Percentiles rank a stretch among this genome's conserved stretches.
Conservation (phyloP, 2,113 vertebrate genomes). For the Pelusios castaneus region DNA sequence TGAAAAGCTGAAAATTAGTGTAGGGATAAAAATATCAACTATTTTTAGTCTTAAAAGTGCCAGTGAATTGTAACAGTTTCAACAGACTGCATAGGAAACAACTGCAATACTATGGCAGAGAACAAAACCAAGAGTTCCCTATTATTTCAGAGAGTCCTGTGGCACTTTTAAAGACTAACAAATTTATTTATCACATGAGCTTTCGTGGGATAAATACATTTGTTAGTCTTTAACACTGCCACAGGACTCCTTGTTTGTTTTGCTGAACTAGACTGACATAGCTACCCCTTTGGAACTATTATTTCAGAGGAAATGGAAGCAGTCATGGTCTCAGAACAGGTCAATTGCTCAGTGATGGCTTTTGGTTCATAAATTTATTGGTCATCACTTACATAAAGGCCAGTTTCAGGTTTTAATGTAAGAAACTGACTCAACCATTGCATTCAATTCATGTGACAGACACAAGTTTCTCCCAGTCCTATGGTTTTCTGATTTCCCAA, state of each 20-base stretch:
- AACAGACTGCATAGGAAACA: neutral
- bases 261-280: too few relatives aligned
- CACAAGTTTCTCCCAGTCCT: neutral
- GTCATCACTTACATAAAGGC: neutral
- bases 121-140: neutral
- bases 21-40: neutral
- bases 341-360: neutral
- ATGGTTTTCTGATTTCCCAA: neutral
- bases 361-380: neutral
- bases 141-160: neutral
- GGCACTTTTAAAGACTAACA: too few relatives aligned
- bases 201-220: too few relatives aligned
- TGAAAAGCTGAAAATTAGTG: neutral
- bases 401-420: neutral
- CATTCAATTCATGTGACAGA: accelerated
- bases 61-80: neutral
- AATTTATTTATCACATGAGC: too few relatives aligned
- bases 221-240: too few relatives aligned
- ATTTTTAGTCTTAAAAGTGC: neutral
- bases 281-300: too few relatives aligned
- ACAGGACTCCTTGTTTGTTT: too few relatives aligned
- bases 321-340: neutral
- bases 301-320: neutral
- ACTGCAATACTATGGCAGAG: neutral
- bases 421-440: neutral